Evolutionary conservation across 2,113 vertebrate genomes (phyloP), one percentile per base, ranked within the genome.

Genomic region (Alligator mississippiensis): DNA sequence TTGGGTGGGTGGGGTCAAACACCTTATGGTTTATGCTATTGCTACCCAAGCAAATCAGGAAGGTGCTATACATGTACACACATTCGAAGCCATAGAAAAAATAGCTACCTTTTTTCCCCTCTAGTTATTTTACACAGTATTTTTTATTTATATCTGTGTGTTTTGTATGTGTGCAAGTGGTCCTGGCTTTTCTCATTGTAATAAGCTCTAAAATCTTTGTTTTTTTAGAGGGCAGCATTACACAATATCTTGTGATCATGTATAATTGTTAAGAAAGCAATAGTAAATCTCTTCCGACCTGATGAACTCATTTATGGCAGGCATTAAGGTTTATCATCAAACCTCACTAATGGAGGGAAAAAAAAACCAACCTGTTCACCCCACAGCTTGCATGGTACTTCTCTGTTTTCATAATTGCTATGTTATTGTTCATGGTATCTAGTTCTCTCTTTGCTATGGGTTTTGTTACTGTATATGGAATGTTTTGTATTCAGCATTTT

Each of bases 391-490:
- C 96, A 96, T 95, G 94, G 89, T 97, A 96, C 86, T 93, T 96
- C 82, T 2, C 94, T 97, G 93, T 96, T 96, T 89, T 93, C 96
- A 95, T 95, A 93, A 17, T 93, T 74, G 89, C 90, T 95, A 95
- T 97, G 94, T 96, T 97, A 96, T 94, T 94, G 95, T 96, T 96
- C 96, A 70, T 88, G 89, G n/a, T 97, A 97, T 90, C 94, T 96
- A 88, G 84, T 93, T 82, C 94, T 93, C 93, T 96, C 89, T 96
- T 96, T 96, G 95, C 96, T 97, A 97, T 90, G 96, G 93, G 94
- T n/a, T 95, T 97, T 93, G 91, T 96, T 97, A 97, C 96, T 97
- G 95, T 96, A 95, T 97, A 97, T 94, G 96, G 91, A 97, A 97
- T 96, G 88, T 96, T 97, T 97, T 97, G 96, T 97, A 97, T 90